Base-by-base conservation (phyloP, 2,113 vertebrate species). In the Brachyhypopomus occidentalis region DNA sequence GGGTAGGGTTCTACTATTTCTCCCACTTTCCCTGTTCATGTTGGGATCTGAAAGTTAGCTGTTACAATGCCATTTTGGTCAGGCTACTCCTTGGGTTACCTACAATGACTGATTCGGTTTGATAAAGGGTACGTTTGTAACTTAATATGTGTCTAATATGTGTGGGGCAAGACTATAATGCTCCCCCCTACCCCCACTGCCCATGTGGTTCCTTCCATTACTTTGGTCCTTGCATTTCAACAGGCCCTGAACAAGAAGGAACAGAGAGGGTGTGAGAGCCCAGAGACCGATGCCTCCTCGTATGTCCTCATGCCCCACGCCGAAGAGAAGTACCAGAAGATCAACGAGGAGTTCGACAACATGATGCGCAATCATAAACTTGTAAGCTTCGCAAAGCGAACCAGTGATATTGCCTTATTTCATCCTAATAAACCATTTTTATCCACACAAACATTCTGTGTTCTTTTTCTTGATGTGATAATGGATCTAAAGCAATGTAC, bases 281-380 rank as follows among this genome's bases (percentile, higher is more conserved):
- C 97, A 25, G 97, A 99, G 86, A 93, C 92, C 75, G 96, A 98
- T 16, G 90, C 94, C 90, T 95, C 97, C 34, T 30, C 72, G 83
- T 98, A 97, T 90, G 92, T 96, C 90, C 95, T 99, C 90, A 96
- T 96, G 79, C 96, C 97, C 85, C 96, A 95, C 88, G 97, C 96
- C 75, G 97, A 98, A 92, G 97, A 98, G 92, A 99, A 99, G 89
- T 98, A 99, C 94, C 98, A 98, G 94, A 98, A 98, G 95, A 98
- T 99, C 87, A 98, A 99, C 88, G 97, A 99, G 91, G 97, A 98
- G 88, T 99, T 99, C 92, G 97, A 99, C 96, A 96, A 96, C 94
- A 99, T 99, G 97, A 98, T 99, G 96, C 91, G 96, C 93, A 96
- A 94, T 93, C 97, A 99, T 95, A 98, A 98, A 94, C 94, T 98